phyloP scores from a whole-genome alignment of 23 tunicate genomes.

The Halocynthia aurantium region DNA sequence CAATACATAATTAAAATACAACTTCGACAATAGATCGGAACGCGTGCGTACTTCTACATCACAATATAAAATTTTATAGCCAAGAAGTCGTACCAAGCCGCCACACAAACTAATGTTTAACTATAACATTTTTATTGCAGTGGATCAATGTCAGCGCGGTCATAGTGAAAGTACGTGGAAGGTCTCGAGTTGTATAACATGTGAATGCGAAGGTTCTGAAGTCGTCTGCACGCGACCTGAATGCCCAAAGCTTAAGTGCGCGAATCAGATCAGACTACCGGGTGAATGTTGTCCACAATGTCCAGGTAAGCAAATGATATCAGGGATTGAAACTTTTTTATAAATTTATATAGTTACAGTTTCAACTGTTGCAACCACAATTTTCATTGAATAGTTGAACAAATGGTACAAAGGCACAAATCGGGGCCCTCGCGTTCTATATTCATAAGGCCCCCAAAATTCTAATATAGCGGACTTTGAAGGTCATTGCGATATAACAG shows the following conservation, averaged over 20 bases:
- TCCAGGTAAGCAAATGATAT: conserved; percentile 25
- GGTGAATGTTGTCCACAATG: conserved; percentile 71
- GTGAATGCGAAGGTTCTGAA: conserved; percentile 28
- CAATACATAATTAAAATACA: too few species aligned
- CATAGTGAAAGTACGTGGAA: conserved; percentile 33
- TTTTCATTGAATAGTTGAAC: background rate
- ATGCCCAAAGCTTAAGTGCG: conserved; percentile 64
- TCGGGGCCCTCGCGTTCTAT: too few species aligned
- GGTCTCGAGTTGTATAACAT: conserved; percentile 48
- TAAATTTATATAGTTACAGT: background rate
- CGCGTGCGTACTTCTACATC: too few species aligned
- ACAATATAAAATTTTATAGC: too few species aligned
- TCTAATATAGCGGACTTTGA: too few species aligned
- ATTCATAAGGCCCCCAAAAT: too few species aligned
- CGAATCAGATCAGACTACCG: conserved; percentile 23
- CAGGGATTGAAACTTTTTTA: background rate
- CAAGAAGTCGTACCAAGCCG: too few species aligned
- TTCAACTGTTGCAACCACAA: background rate
- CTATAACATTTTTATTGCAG: background rate
- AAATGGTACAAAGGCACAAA: background rate
- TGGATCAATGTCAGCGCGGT: conserved; percentile 17
- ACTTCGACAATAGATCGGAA: too few species aligned
- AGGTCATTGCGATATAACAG: too few species aligned
- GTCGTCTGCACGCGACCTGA: conserved; percentile 41
- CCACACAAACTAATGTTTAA: too few species aligned